Evolutionary conservation across 2,797 vertebrate genomes (phyloP), one percentile per base, ranked within the genome.

Genomic region (Notolabrus celidotus): DNA sequence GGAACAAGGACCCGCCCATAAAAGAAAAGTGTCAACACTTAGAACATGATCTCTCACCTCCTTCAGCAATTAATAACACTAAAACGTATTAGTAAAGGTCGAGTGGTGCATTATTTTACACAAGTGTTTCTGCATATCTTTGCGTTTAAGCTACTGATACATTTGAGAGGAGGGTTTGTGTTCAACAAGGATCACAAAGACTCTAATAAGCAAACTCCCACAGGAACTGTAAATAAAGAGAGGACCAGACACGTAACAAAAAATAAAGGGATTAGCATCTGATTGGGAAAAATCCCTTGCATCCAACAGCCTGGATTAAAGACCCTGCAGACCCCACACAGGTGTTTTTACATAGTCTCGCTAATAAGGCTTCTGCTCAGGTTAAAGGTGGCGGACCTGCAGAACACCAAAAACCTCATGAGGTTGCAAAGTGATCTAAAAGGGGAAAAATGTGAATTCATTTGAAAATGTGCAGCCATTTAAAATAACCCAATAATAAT

Each of bases 361-460:
- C 47, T 86, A 81, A 87, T 86, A 79, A 76, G 41, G 76, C 47
- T 56, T 67, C 16, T 77, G 74, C 52, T 75, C 51, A 56, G 63
- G 74, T 72, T 77, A 34, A 56, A 67, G 65, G 55, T 72, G 73
- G 55, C 79, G 60, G 58, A 79, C 70, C 77, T 47, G 23, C 38
- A 60, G 34, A 17, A 53, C 1, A 34, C 64, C 55, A n/a, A 3
- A 20, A 58, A 71, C 66, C 22, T 66, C 45, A 56, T 2, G 22
- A 73, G 61, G 74, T 74, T 69, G 68, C 25, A 17, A 69, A 43
- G 16, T 60, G 50, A 72, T 29, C 49, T 31, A 61, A 46, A 29
- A 61, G 57, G 39, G 43, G 31, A 49, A 60, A 46, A 17, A 14
- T 29, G 19, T 17, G 46, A 55, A 55, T 51, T 16, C 3, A 43